Base-by-base conservation (phyloP, 2,113 vertebrate species). In the Menura novaehollandiae region DNA sequence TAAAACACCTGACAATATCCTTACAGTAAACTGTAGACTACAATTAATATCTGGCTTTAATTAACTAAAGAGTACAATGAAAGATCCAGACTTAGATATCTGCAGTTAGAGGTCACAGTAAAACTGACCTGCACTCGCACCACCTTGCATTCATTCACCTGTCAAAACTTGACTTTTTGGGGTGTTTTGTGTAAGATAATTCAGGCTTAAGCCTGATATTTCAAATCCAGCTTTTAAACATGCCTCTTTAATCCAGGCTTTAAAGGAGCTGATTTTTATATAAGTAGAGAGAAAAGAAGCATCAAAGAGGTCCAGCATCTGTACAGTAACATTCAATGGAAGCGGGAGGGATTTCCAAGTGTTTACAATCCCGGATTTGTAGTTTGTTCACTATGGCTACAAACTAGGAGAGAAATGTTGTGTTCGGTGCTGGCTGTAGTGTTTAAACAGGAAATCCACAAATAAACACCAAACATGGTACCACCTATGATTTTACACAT, bases 401-500 rank as follows among this genome's bases (percentile, higher is more conserved):
- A 88, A 69, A 76, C 26, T n/a, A 33, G 27, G 44, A 85, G 5
- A 58, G 64, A 91, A 88, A 87, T 7, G 39, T 14, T 44, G 30
- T 43, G 56, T 85, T 91, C 66, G 3, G 1, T 85, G 86, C 35
- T 87, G 55, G 24, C 47, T 53, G 11, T 7, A 46, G 44, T 27
- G 53, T 32, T 58, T n/a, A 53, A 52, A 85, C 71, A 86, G 92
- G 79, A 91, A 88, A 85, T 44, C 28, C 15, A 3, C 75, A 92
- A 69, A 83, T 28, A 59, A 92, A 89, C n/a, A 77, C 20, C 66
- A 46, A 68, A 88, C 12, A 13, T 22, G 22, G 15, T 46, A 83
- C 66, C 53, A 55, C 30, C 49, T 44, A 15, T 9, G 7, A 71
- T 66, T 90, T 91, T 55, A 82, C 62, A 85, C 35, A 43, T 37